phyloP scores from a whole-genome alignment of 2,113 vertebrate genomes.

The Raja brachyura region DNA sequence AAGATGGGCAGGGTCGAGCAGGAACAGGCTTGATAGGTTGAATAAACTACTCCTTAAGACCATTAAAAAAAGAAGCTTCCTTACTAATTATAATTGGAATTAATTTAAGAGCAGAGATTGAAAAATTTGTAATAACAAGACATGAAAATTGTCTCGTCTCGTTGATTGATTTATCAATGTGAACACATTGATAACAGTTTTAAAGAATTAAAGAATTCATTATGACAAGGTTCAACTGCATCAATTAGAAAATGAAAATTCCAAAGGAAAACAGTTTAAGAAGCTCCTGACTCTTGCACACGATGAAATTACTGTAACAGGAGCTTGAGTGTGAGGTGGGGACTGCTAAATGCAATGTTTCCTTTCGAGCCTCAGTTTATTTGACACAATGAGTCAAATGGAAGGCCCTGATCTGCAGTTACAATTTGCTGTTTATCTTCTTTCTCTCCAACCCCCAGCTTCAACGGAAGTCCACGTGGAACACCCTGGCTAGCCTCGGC shows the following conservation, averaged over 20 bases:
- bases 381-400: slow-evolving; percentile 30
- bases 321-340: slow-evolving; percentile 22
- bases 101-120: not conserved
- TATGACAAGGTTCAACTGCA: not conserved
- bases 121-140: slow-evolving; percentile 5
- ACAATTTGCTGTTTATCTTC: slow-evolving; percentile 86
- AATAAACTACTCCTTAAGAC: not conserved
- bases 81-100: not conserved
- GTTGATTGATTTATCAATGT: not conserved
- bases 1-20: not conserved
- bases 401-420: not conserved
- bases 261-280: not conserved
- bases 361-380: slow-evolving; percentile 23
- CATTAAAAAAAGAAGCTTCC: not conserved
- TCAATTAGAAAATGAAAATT: slow-evolving; percentile 13
- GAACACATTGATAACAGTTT: not conserved
- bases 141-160: not conserved
- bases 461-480: slow-evolving; percentile 94
- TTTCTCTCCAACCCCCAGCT: slow-evolving; percentile 91
- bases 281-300: not conserved
- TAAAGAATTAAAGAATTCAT: not conserved
- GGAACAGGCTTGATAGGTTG: not conserved
- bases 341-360: slow-evolving; percentile 24
- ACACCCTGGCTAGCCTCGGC: slow-evolving; percentile 84
- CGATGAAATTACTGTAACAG: slow-evolving; percentile 33